Percentiles rank a stretch among this genome's conserved stretches.
phyloP scores from a whole-genome alignment of 1,140 invertebrate species.

The Arctopsyche grandis region DNA sequence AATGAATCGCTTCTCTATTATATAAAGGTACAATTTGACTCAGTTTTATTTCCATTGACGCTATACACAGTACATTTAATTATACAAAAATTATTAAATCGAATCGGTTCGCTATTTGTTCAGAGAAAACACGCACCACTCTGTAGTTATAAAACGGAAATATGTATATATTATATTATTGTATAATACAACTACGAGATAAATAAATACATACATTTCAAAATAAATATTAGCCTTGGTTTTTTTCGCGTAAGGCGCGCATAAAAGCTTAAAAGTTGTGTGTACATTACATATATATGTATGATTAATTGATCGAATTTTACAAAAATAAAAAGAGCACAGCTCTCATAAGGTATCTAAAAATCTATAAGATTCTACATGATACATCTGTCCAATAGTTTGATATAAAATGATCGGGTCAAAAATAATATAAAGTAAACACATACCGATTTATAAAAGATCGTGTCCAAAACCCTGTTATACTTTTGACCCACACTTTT shows the following conservation, averaged over 20 bases:
- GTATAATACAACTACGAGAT: no score
- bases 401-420: no score
- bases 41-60: conserved; percentile 33
- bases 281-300: no score
- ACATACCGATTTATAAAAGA: background rate
- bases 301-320: background rate
- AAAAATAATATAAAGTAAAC: no score
- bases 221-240: no score
- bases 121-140: background rate
- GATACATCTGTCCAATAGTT: no score
- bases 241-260: no score
- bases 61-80: conserved; percentile 30
- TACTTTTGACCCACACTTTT: background rate
- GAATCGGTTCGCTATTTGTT: background rate
- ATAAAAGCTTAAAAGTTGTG: no score
- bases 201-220: no score
- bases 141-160: no score
- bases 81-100: background rate
- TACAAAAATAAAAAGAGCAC: background rate
- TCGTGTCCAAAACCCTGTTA: background rate
- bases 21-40: conserved; percentile 41
- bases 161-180: no score
- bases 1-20: conserved; percentile 16
- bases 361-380: conserved; percentile 10
- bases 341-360: background rate